These are phyloP conservation scores for Penaeus indicus DNA, from an alignment of 1,140 invertebrate genomes.

Conservation along the genomic window DNA sequence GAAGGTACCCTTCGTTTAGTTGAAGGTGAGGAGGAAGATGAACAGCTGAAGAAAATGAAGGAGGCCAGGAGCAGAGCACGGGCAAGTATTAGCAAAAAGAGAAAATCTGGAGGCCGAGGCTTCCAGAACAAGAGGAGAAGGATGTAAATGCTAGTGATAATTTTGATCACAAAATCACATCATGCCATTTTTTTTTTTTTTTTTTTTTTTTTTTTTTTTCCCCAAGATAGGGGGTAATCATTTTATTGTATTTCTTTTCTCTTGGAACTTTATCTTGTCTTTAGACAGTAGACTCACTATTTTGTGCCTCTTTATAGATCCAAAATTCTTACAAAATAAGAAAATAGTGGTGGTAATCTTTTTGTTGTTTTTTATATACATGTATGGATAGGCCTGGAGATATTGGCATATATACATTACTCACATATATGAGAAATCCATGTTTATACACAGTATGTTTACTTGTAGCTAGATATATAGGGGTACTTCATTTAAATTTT, in stretches of 20 bases:
- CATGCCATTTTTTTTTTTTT: not conserved
- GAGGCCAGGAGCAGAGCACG: constrained; percentile 33
- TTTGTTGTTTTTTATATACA: no score
- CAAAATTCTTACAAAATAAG: no score
- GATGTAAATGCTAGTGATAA: not conserved
- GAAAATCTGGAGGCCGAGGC: constrained; percentile 31
- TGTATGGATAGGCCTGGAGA: not conserved
- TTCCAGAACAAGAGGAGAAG: constrained; percentile 15
- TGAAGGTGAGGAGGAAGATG: constrained; percentile 58
- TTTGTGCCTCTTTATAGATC: no score
- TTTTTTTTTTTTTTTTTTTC: not conserved
- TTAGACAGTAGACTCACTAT: no score
- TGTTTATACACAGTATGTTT: not conserved
- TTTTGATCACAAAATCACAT: not conserved
- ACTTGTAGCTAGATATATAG: not conserved
- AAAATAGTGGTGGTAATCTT: no score
- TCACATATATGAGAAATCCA: not conserved
- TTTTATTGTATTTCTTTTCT: no score
- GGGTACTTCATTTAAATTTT: not conserved
- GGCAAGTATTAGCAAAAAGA: constrained; percentile 16
- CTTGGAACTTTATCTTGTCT: no score
- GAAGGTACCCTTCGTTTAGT: constrained; percentile 35
- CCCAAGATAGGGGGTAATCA: no score
- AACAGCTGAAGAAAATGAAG: constrained; percentile 47
- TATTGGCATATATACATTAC: not conserved